Evolutionary conservation across 2,797 vertebrate genomes (phyloP).

Genomic region (Decapterus maruadsi): DNA sequence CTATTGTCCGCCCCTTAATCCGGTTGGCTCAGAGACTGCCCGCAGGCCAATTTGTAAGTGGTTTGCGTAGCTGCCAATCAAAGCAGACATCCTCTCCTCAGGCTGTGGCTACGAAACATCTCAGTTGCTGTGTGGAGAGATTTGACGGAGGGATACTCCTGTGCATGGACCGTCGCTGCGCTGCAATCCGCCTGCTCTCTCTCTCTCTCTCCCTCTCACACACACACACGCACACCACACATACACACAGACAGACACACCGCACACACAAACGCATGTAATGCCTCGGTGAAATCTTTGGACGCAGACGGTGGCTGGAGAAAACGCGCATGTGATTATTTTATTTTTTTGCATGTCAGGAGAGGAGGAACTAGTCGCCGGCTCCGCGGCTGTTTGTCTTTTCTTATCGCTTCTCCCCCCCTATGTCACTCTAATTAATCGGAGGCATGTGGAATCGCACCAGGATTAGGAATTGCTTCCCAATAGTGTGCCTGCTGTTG

Average conservation of each 20-base stretch:
- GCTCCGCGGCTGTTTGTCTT: conserved; percentile 85
- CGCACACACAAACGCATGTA: conserved; percentile 53
- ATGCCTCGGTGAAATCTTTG: conserved; percentile 70
- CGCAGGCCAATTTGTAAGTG: conserved; percentile 81
- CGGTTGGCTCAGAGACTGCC: conserved; percentile 83
- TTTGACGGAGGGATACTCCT: conserved; percentile 84
- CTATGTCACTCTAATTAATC: conserved; percentile 84
- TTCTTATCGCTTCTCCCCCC: conserved; percentile 72
- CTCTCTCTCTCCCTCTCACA: background rate
- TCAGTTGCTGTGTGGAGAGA: conserved; percentile 88
- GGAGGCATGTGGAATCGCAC: conserved; percentile 90
- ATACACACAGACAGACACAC: conserved; percentile 3
- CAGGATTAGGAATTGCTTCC: conserved; percentile 85
- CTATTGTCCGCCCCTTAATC: conserved; percentile 81
- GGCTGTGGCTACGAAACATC: conserved; percentile 80
- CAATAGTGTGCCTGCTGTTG: conserved; percentile 88
- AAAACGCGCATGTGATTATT: conserved; percentile 75
- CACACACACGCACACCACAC: background rate
- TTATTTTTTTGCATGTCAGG: conserved; percentile 83
- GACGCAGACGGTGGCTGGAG: conserved; percentile 55
- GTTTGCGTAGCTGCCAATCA: conserved; percentile 86
- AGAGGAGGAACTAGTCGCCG: conserved; percentile 85
- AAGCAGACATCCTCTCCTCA: conserved; percentile 80
- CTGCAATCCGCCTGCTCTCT: conserved; percentile 64
- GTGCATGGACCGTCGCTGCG: conserved; percentile 80